Evolutionary conservation across 2,797 vertebrate genomes (phyloP).

Genomic region (Euphonia xanthogaster): DNA sequence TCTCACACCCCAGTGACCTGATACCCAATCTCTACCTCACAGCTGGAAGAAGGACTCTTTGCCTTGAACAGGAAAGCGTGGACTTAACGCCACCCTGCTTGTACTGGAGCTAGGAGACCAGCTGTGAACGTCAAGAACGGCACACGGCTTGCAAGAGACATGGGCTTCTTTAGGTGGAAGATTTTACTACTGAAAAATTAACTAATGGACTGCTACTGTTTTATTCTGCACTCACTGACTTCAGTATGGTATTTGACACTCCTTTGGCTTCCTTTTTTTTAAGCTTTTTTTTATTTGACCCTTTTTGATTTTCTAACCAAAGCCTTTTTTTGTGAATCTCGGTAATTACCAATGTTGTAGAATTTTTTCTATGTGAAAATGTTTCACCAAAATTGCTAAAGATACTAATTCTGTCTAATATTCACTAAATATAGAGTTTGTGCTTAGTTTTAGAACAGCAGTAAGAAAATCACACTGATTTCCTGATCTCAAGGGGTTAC

Average conservation of each 20-base stretch:
- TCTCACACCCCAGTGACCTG: constrained; percentile 38
- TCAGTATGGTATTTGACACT: background rate
- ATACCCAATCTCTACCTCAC: constrained; percentile 43
- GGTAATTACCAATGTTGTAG: background rate
- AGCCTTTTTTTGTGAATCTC: constrained; percentile 39
- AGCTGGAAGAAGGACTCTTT: constrained; percentile 28
- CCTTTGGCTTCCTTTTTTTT: constrained; percentile 20
- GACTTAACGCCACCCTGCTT: background rate
- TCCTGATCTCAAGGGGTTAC: background rate
- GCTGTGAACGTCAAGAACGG: constrained; percentile 50
- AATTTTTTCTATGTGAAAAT: background rate
- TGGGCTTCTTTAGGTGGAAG: constrained; percentile 10
- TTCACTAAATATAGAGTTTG: background rate
- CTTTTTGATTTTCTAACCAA: constrained; percentile 56
- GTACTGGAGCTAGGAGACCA: background rate
- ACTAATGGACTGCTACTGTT: background rate
- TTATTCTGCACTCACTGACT: constrained; percentile 30
- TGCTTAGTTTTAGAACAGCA: constrained; percentile 18
- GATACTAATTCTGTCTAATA: background rate
- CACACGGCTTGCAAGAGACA: constrained; percentile 7
- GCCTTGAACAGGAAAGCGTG: constrained; percentile 24
- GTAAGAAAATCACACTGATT: constrained; percentile 6
- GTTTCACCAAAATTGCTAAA: background rate
- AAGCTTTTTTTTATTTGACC: constrained; percentile 30
- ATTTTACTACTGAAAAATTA: constrained; percentile 14